Base-by-base conservation (phyloP, 2,888 invertebrate genomes). In the Melitaea athalia region DNA sequence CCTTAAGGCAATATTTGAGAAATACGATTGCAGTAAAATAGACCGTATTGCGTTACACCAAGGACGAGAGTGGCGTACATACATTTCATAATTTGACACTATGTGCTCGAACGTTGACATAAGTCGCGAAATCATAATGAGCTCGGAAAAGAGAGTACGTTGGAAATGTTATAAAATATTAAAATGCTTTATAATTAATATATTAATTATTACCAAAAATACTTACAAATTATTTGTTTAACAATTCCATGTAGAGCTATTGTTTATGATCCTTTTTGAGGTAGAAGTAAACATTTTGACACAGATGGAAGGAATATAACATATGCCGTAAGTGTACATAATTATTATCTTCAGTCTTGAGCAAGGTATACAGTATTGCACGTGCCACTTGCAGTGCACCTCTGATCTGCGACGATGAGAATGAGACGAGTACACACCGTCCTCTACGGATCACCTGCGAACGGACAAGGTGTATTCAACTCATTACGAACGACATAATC, bases 91-190 rank as follows among this genome's bases (percentile, higher is more conserved):
- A 59, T 17, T 62, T 59, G 64, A 59, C 64, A 66, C 49, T 47
- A 60, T 55, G 55, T 42, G 67, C 62, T 69, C 63, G 61, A 63
- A 52, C 66, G 66, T 72, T 63, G 65, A 63, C 67, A 69, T 70
- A 74, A 76, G 72, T 77, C 71, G 77, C 76, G 68, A 74, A 76
- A 76, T 76, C 75, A 74, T 75, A 76, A 77, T 74, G 74, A 74
- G 57, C 72, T 72, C 73, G 69, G 71, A 73, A 67, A 66, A 15
- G 57, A 62, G 69, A 67, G 68, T 60, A 64, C 60, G 60, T 64
- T 66, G 62, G 62, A 67, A 67, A 62, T 67, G 67, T 52, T 33
- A 62, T 57, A 15, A n/a, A n/a, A 57, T 14, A 42, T 57, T 15
- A n/a, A n/a, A n/a, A n/a, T n/a, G n/a, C n/a, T n/a, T n/a, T n/a